A percentile compares a stretch with the other conserved stretches of the same genome.
phyloP scores from a whole-genome alignment of 2,113 vertebrate species.

The Sander vitreus region DNA sequence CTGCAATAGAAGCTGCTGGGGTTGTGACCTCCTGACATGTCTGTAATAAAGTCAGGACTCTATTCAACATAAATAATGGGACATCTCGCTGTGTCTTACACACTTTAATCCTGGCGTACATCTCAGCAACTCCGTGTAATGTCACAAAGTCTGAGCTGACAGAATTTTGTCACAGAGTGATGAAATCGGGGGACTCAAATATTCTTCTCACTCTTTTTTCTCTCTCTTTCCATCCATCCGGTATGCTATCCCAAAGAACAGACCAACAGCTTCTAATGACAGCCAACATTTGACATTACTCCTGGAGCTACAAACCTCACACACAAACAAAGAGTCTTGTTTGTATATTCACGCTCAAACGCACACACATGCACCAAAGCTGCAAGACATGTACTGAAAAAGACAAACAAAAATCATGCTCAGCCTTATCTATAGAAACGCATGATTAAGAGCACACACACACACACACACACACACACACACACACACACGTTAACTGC shows the following conservation, averaged over 20 bases:
- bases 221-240: not conserved
- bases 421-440: constrained; percentile 49
- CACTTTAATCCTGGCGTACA: constrained; percentile 38
- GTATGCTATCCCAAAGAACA: not conserved
- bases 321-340: constrained; percentile 35
- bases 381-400: constrained; percentile 41
- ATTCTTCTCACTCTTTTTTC: not conserved
- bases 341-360: constrained; percentile 46
- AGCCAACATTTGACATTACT: not conserved
- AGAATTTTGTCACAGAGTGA: not conserved
- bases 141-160: not conserved
- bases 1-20: constrained; percentile 46
- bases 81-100: constrained; percentile 20
- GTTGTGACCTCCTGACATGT: constrained; percentile 34
- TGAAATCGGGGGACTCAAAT: not conserved
- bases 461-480: too few relatives aligned
- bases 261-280: not conserved
- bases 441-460: constrained; percentile 25
- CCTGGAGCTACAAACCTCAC: constrained; percentile 20
- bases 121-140: not conserved
- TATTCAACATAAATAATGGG: constrained; percentile 36
- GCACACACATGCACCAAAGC: constrained; percentile 25
- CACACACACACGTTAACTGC: not conserved
- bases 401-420: constrained; percentile 39
- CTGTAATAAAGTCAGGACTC: constrained; percentile 29